Evolutionary conservation across 2,113 vertebrate genomes (phyloP).

Genomic region (Grus americana): DNA sequence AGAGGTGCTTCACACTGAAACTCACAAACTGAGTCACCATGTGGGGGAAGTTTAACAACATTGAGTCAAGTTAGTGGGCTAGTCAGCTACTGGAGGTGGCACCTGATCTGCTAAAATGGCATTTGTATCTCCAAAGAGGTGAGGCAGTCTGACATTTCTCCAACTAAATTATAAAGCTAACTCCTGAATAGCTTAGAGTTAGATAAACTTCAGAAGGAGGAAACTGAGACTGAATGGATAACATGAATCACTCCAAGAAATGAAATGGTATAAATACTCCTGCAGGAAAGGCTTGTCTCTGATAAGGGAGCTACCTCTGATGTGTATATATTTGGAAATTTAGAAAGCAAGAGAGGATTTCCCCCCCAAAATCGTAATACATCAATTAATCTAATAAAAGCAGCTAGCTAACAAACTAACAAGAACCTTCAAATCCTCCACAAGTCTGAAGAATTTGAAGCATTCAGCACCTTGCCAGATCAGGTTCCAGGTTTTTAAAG

Average conservation of each 20-base stretch:
- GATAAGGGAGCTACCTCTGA: neutral
- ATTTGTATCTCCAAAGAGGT: neutral
- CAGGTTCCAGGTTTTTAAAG: neutral
- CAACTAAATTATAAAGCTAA: neutral
- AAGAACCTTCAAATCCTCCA: neutral
- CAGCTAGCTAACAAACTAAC: neutral
- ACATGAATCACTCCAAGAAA: neutral
- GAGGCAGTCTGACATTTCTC: neutral
- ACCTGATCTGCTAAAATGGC: neutral
- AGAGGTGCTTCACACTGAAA: neutral
- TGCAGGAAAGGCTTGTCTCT: neutral
- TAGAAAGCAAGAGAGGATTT: neutral
- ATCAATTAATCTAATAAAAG: neutral
- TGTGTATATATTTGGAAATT: neutral
- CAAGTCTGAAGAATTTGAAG: neutral
- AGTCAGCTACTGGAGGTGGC: neutral
- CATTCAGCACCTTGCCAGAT: neutral
- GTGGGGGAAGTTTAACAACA: neutral
- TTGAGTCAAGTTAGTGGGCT: neutral
- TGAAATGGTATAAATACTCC: neutral
- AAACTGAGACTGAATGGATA: neutral
- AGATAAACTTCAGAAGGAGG: neutral
- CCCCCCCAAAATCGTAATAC: neutral
- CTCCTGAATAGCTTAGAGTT: neutral
- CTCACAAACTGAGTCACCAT: neutral